Evolutionary conservation across 2,888 invertebrate species (phyloP), one percentile per base, ranked within the genome.

Genomic region (Drosophila mettleri): DNA sequence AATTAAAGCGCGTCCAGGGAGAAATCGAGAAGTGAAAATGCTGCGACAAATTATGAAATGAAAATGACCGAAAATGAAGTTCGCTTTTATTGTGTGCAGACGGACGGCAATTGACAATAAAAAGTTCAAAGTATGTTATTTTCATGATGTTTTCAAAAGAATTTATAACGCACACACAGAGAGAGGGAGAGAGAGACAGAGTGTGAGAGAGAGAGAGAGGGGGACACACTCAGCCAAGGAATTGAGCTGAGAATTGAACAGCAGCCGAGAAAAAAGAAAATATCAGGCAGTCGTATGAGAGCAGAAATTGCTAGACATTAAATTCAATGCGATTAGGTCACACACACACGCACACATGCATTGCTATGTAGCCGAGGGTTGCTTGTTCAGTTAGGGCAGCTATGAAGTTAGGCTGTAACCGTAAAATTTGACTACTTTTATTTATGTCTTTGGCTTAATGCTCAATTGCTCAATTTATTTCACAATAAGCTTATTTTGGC

Each of bases 321-420:
- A 85, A 84, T 80, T 88, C 86, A 85, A 85, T 88, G 74, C 88
- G 87, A 88, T 86, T 85, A 83, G 80, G 78, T 83, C 74, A 63
- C 67, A 74, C 36, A 54, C 27, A 45, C 16, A 45, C 57, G 51
- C 41, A 34, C 34, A 34, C 22, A 3, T 33, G 36, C 48, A 27
- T 61, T n/a, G 43, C 16, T 55, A 18, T 53, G 29, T 12, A 12
- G 2, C 38, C 74, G 78, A 74, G 74, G 67, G 59, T 31, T 0
- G 52, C 2, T 53, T 8, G 8, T 24, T 9, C 9, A 54, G 33
- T 45, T 54, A 5, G 14, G 2, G 16, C 2, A 36, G 18, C 20
- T 1, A n/a, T 7, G 7, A 18, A n/a, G 2, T 20, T n/a, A 2
- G 3, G 34, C 6, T 29, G 33, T 14, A 2, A 14, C 14, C 4